Percentiles rank a stretch among this genome's conserved stretches.
Evolutionary conservation across 1,140 invertebrate species (phyloP).

Genomic region (Physella acuta): DNA sequence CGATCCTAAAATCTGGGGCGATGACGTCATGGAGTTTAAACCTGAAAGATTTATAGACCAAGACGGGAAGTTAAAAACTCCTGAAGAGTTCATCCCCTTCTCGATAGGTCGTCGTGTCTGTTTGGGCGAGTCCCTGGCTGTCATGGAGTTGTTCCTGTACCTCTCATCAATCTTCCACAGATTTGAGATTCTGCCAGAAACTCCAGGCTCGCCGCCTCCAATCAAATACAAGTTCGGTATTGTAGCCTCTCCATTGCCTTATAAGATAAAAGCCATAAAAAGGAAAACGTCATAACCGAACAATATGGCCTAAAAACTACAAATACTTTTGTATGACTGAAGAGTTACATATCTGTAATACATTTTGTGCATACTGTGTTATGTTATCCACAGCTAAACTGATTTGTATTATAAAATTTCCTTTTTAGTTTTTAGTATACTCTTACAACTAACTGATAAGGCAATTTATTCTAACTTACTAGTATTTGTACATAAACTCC

Average conservation of each 20-base stretch:
- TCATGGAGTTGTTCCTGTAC: constrained; percentile 30
- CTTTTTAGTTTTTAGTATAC: too few relatives aligned
- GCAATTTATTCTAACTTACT: too few relatives aligned
- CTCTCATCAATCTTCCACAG: neutral
- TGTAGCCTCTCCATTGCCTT: neutral
- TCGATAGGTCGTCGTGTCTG: constrained; percentile 27
- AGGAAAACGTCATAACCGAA: too few relatives aligned
- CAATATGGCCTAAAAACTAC: too few relatives aligned
- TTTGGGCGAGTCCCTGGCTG: constrained; percentile 30
- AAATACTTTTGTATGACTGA: too few relatives aligned
- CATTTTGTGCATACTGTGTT: too few relatives aligned
- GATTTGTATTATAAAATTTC: too few relatives aligned
- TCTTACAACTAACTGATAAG: too few relatives aligned
- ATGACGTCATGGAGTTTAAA: constrained; percentile 68
- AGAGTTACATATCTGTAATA: too few relatives aligned
- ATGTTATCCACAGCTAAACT: too few relatives aligned
- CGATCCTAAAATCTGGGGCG: constrained; percentile 64
- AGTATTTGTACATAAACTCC: too few relatives aligned
- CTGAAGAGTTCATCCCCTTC: constrained; percentile 28
- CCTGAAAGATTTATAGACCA: constrained; percentile 66
- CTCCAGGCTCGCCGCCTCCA: neutral
- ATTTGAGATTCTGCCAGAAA: neutral
- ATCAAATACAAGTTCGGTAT: neutral
- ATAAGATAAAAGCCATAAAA: too few relatives aligned
- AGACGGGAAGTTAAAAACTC: constrained; percentile 22